A percentile compares a stretch with the other conserved stretches of the same genome.
Evolutionary conservation across 37 sponge, comb jelly and placozoan genomes (phyloP).

Genomic region (Hexactinellida sp.): DNA sequence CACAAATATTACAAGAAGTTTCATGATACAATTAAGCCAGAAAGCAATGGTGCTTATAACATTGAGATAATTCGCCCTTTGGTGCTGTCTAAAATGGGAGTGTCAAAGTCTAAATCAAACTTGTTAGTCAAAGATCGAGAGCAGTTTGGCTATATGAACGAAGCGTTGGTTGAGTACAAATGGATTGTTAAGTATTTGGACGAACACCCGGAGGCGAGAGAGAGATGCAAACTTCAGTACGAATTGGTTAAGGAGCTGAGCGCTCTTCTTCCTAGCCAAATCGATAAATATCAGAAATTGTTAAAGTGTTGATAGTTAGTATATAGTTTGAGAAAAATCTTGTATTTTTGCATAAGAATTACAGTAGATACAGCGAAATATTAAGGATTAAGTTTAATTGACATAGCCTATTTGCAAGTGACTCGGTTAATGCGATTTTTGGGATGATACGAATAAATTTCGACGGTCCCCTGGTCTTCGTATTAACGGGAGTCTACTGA

Average conservation of each 20-base stretch:
- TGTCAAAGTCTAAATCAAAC: background rate
- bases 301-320: background rate
- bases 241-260: background rate
- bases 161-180: background rate
- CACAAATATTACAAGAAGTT: background rate
- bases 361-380: too few relatives aligned
- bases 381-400: too few relatives aligned
- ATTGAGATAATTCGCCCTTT: background rate
- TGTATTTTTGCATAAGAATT: too few relatives aligned
- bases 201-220: background rate
- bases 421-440: too few relatives aligned
- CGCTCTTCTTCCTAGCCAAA: background rate
- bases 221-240: background rate
- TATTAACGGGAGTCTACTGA: too few relatives aligned
- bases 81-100: background rate
- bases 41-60: background rate
- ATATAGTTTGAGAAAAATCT: too few relatives aligned
- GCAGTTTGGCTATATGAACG: background rate
- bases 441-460: too few relatives aligned
- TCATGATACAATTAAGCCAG: background rate
- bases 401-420: too few relatives aligned
- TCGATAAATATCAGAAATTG: background rate
- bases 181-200: slow-evolving; percentile 8
- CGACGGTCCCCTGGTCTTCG: too few relatives aligned
- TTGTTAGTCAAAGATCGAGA: background rate